Evolutionary conservation across 2,888 invertebrate species (phyloP).

Genomic region (Rambutsinella grinnellia): DNA sequence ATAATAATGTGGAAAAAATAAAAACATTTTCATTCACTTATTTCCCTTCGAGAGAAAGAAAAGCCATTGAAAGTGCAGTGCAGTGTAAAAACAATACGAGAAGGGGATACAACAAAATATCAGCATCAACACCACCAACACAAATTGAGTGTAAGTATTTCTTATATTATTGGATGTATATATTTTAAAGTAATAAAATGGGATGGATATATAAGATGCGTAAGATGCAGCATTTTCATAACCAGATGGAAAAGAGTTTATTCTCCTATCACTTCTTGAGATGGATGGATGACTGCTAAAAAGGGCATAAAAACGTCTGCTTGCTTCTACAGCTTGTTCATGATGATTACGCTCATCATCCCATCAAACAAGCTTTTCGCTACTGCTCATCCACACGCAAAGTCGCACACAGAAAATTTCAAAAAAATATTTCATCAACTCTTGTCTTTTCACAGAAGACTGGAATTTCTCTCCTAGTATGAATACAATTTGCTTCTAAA

Average conservation of each 20-base stretch:
- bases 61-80: neutral
- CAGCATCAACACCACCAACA: neutral
- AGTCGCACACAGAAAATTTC: neutral
- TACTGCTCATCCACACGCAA: constrained; percentile 44
- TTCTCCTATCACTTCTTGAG: constrained; percentile 13
- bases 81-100: neutral
- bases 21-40: constrained; percentile 20
- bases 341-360: constrained; percentile 45
- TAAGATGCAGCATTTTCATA: neutral
- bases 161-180: neutral
- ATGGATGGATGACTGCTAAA: constrained; percentile 48
- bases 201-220: neutral
- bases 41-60: neutral
- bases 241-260: neutral
- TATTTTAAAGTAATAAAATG: neutral
- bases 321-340: constrained; percentile 11
- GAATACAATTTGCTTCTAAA: constrained; percentile 39
- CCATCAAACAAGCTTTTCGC: constrained; percentile 52
- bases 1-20: constrained; percentile 3
- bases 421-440: constrained; percentile 19
- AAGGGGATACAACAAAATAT: neutral
- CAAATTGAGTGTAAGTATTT: neutral
- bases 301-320: constrained; percentile 46
- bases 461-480: constrained; percentile 33
- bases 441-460: constrained; percentile 36